Base-by-base conservation (phyloP, 2,888 invertebrate genomes). In the Hypolimnas misippus region DNA sequence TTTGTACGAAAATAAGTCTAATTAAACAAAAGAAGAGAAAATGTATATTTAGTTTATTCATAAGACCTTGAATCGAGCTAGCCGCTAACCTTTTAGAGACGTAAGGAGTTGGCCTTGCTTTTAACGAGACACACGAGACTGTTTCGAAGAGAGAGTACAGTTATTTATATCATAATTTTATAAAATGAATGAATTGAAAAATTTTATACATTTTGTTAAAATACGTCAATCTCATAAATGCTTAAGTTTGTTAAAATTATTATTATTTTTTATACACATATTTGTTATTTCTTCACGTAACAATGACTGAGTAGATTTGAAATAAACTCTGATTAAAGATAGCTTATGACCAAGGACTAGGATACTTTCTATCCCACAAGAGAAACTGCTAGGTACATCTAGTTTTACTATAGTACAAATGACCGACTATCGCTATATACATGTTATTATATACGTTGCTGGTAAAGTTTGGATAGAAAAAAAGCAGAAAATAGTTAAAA, bases 31-130 rank as follows among this genome's bases (percentile, higher is more conserved):
- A 40, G 53, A 57, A 40, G 50, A 59, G 35, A 49, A 25, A 14
- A 38, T 49, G 46, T 16, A 42, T 59, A 59, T 46, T 38, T 33
- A 52, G 38, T 60, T 57, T 63, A 63, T 61, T 50, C 57, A 52
- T 52, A 38, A 54, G 57, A 63, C 66, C 66, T 66, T 66, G 65
- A 56, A 14, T n/a, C 52, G 66, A 60, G 51, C 63, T 61, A 31
- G 61, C 53, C 54, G 52, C 33, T 66, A 66, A 66, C 66, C 66
- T 66, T 66, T 63, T 55, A 53, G 56, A 66, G 61, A 54, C 57
- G 57, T 57, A 51, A 66, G 66, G 50, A 21, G 63, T 40, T 55
- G 66, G 51, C 66, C 66, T 66, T 66, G 66, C 61, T 66, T 63
- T 66, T 66, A 57, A 66, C 61, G 55, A 60, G 57, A 49, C 49